Evolutionary conservation across 30 jellyfish, hydroid and myxozoan genomes (phyloP), one percentile per base, ranked within the genome.

Genomic region (Hydractinia symbiolongicarpus): DNA sequence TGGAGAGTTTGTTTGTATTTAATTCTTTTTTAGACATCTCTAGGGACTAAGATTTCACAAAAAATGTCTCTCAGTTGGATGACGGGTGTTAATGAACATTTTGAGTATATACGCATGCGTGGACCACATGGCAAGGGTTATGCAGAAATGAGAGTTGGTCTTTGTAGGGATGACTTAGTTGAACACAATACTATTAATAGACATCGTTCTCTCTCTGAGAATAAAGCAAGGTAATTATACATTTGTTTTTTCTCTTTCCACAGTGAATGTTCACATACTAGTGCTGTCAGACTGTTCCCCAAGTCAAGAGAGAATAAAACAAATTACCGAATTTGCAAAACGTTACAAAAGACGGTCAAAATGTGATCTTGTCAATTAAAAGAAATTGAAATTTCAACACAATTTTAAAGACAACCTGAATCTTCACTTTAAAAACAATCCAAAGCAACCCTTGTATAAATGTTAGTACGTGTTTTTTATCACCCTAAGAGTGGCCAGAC

Each of bases 81-180:
- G 64, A 67, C 89, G 17, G 74, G 81, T 13, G 73, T 77, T 51
- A 81, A 82, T 4, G 97, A 90, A 21, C 97, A 84, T 75, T 79
- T 83, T 50, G 97, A 90, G 74, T 90, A 84, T 67, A 85, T 90
- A 40, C 91, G 93, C 19, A 90, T 90, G 97, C 94, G 95, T 53
- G 97, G 97, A 51, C 97, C 97, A 50, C 89, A 85, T 76, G 97
- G 97, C 16, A 90, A 90, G 67, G 97, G 97, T 7, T 90, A 78
- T 79, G 97, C 97, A n/a, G 95, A 90, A 61, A 90, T 90, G 93
- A 85, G 95, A 16, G 73, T 90, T 52, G 75, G 93, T 15, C 86
- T 54, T 0, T 84, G 79, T 55, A 75, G 72, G 64, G 66, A 51
- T 61, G 60, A 67, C 50, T 17, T 61, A 67, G 83, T 79, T 30